phyloP scores from a whole-genome alignment of 2,888 invertebrate species.

The Phalangium opilio region DNA sequence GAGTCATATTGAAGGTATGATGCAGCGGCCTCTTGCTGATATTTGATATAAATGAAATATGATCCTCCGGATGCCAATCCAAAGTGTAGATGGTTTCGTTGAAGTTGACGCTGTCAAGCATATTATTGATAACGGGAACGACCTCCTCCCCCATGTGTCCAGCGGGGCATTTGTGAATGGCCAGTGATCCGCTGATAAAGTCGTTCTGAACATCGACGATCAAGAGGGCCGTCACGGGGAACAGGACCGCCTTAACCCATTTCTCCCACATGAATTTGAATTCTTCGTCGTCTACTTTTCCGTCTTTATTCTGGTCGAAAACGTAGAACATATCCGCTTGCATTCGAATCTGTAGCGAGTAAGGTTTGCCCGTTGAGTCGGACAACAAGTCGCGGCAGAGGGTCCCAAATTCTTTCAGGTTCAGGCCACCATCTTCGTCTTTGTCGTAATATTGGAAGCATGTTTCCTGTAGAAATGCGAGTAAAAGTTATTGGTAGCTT shows the following conservation, averaged over 20 bases:
- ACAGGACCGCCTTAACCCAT: conserved; percentile 65
- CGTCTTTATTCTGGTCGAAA: conserved; percentile 22
- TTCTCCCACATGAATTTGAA: conserved; percentile 74
- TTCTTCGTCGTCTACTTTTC: conserved; percentile 57
- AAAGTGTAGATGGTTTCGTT: conserved; percentile 80
- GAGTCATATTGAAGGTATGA: conserved; percentile 51
- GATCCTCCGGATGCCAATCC: conserved; percentile 94
- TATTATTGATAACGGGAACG: conserved; percentile 73
- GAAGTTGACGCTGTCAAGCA: conserved; percentile 64
- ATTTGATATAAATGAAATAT: conserved; percentile 92
- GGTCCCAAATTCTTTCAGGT: conserved; percentile 56
- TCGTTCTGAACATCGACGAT: conserved; percentile 97
- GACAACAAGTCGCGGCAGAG: conserved; percentile 73
- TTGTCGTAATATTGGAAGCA: conserved; percentile 10
- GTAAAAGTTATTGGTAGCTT: too few relatives aligned
- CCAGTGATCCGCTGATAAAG: conserved; percentile 84
- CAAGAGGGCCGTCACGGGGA: conserved; percentile 72
- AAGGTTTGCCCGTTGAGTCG: conserved; percentile 69
- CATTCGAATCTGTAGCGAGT: conserved; percentile 39
- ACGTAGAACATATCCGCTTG: conserved; percentile 14
- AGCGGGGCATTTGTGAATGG: conserved; percentile 82
- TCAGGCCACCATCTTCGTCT: conserved; percentile 57
- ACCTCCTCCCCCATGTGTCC: conserved; percentile 81
- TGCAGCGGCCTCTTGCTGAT: conserved; percentile 57
- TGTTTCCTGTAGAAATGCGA: too few relatives aligned